phyloP scores from a whole-genome alignment of 1,140 invertebrate species.

The Aphelinus certus region DNA sequence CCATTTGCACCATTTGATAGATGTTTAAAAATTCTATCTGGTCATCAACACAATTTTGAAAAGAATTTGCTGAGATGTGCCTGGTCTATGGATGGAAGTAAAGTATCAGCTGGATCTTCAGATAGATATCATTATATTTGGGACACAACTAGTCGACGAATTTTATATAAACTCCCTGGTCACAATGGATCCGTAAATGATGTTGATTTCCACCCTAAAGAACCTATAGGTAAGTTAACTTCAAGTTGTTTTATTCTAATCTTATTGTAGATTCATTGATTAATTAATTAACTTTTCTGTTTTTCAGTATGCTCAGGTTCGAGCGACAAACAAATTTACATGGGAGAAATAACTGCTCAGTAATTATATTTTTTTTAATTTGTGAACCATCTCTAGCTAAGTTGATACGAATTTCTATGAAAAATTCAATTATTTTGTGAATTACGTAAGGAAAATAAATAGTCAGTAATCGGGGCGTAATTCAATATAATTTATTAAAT shows the following conservation, averaged over 20 bases:
- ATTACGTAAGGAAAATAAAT: neutral
- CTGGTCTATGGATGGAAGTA: conserved; percentile 84
- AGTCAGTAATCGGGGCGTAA: conserved; percentile 26
- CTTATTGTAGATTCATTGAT: too few relatives aligned
- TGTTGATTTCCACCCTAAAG: conserved; percentile 94
- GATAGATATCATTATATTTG: conserved; percentile 97
- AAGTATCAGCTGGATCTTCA: conserved; percentile 88
- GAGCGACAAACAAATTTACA: conserved; percentile 95
- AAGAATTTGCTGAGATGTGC: conserved; percentile 84
- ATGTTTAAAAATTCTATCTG: conserved; percentile 91
- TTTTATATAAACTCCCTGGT: conserved; percentile 97
- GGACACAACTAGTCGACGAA: conserved; percentile 91
- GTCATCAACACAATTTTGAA: conserved; percentile 98
- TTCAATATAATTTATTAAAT: conserved; percentile 57
- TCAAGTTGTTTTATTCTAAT: neutral
- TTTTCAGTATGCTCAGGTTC: conserved; percentile 88
- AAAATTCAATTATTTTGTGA: conserved; percentile 21
- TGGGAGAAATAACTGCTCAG: conserved; percentile 85
- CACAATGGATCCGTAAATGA: conserved; percentile 98
- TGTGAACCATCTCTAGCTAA: neutral
- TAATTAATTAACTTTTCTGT: conserved; percentile 17
- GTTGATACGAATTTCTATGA: neutral
- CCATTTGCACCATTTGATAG: conserved; percentile 88
- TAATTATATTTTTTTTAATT: neutral
- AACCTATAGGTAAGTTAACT: conserved; percentile 82